These are phyloP conservation scores for Taenaris catops DNA, from an alignment of 2,888 invertebrate genomes.

Conservation along the genomic window DNA sequence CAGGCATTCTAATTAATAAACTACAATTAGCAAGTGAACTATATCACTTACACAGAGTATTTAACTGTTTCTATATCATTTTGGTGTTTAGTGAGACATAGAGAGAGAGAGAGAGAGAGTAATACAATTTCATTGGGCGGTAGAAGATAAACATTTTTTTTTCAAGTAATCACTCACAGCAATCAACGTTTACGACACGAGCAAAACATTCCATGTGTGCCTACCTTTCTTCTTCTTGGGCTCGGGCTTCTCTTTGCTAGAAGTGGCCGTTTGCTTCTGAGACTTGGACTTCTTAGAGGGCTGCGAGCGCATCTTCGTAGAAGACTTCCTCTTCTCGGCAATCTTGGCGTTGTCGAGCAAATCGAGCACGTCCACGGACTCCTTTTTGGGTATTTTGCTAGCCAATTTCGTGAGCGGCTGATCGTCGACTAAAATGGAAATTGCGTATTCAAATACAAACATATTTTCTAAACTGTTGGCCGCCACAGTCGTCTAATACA, in stretches of 20 bases:
- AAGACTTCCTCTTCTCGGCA: conserved; percentile 53
- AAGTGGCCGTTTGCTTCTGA: conserved; percentile 45
- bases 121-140: too few species aligned
- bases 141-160: too few species aligned
- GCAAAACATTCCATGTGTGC: conserved; percentile 28
- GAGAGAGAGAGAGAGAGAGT: too few species aligned
- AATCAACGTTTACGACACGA: conserved; percentile 16
- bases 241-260: conserved; percentile 44
- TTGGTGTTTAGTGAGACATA: too few species aligned
- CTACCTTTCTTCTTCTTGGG: conserved; percentile 72
- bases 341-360: conserved; percentile 49
- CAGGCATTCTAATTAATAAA: too few species aligned
- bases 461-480: too few species aligned
- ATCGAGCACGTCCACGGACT: conserved; percentile 49
- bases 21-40: too few species aligned
- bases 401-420: conserved; percentile 61
- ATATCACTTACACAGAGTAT: too few species aligned
- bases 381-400: conserved; percentile 61
- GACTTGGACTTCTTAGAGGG: conserved; percentile 50
- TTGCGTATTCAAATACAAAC: conserved; percentile 1
- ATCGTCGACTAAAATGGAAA: conserved; percentile 54
- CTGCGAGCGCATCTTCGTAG: conserved; percentile 41
- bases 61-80: too few species aligned
- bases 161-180: conserved; percentile 32
- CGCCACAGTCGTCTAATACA: too few species aligned